Percentiles rank a stretch among this genome's conserved stretches.
Evolutionary conservation across 2,797 vertebrate genomes (phyloP).

Genomic region (Pitangus sulphuratus): DNA sequence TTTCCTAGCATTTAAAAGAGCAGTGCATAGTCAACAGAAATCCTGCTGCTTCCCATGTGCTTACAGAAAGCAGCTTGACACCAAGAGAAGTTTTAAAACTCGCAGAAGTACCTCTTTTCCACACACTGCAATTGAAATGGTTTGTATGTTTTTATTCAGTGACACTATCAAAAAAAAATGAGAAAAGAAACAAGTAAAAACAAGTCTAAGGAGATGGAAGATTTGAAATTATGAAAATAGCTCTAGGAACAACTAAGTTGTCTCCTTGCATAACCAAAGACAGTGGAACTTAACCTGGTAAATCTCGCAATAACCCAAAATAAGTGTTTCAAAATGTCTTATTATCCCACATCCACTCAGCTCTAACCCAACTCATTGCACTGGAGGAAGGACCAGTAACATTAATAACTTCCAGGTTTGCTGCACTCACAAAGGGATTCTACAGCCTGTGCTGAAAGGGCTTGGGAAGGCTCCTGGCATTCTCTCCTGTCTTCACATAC

Average conservation of each 20-base stretch:
- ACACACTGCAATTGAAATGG: not conserved
- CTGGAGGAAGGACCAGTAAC: not conserved
- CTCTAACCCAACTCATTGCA: not conserved
- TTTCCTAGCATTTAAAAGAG: not conserved
- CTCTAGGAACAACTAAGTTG: not conserved
- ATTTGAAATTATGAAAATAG: not conserved
- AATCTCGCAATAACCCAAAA: not conserved
- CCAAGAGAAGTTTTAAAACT: not conserved
- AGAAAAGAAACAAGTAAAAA: not conserved
- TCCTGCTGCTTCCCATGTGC: not conserved
- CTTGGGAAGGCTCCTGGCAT: not conserved
- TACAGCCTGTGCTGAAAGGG: not conserved
- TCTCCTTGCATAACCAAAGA: not conserved
- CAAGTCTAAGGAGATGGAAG: not conserved
- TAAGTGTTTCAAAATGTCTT: not conserved
- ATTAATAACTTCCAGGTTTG: not conserved
- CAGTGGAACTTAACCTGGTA: rapidly evolving
- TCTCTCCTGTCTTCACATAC: not conserved
- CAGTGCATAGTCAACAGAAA: not conserved
- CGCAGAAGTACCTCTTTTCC: not conserved
- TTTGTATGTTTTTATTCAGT: not conserved
- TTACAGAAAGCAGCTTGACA: not conserved
- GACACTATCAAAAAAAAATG: not conserved
- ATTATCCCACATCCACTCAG: not conserved
- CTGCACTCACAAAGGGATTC: not conserved